Conservation (phyloP, 2,797 vertebrate species). For the Iguana delicatissima region DNA sequence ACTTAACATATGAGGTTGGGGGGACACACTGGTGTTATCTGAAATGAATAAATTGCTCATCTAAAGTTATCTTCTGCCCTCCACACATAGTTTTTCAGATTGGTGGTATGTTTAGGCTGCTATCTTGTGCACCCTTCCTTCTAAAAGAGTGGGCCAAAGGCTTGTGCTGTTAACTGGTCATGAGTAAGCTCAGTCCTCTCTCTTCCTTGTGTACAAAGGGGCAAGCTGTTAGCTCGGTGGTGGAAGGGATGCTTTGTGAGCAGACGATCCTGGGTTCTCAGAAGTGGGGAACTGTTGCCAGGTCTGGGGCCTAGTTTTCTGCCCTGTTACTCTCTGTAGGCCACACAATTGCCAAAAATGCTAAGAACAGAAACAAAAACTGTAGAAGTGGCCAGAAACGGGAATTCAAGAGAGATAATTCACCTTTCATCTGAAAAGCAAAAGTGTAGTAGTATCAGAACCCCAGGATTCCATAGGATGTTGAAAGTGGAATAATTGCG, state of each 20-base stretch:
- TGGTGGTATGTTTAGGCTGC: not conserved
- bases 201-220: not conserved
- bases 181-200: not conserved
- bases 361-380: no score
- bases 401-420: no score
- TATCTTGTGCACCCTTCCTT: not conserved
- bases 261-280: not conserved
- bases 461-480: no score
- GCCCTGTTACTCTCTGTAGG: no score
- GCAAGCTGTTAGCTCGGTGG: not conserved
- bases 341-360: no score
- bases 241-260: no score
- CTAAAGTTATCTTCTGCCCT: not conserved
- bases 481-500: no score
- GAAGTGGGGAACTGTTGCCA: no score
- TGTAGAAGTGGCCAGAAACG: no score
- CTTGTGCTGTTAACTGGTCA: not conserved
- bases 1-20: not conserved
- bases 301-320: no score
- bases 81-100: not conserved
- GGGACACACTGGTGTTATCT: not conserved
- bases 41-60: not conserved
- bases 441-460: no score
- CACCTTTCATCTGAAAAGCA: no score
- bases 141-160: not conserved